Percentiles rank a stretch among this genome's conserved stretches.
These are phyloP conservation scores for Cyprinella venusta DNA, from an alignment of 2,797 vertebrate genomes.

Conservation along the genomic window DNA sequence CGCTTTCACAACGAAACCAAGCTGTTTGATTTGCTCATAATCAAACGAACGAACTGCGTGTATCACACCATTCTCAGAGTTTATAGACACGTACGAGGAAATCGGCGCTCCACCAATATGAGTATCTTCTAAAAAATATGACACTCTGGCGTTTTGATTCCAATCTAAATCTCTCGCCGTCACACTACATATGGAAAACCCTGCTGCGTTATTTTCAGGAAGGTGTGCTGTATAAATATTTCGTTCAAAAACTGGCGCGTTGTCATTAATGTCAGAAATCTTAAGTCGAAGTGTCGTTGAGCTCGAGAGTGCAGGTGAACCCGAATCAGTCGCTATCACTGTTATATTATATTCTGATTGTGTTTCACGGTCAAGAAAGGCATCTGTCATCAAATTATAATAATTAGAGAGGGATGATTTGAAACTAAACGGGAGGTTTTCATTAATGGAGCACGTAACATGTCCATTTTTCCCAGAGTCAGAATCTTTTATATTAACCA, in stretches of 20 bases:
- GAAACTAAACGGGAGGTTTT: slow-evolving; percentile 65
- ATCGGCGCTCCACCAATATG: slow-evolving; percentile 53
- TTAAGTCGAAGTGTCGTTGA: slow-evolving; percentile 63
- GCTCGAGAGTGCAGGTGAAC: slow-evolving; percentile 65
- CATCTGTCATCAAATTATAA: slow-evolving; percentile 67
- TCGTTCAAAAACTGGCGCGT: slow-evolving; percentile 44
- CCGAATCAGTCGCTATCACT: slow-evolving; percentile 67
- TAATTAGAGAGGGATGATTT: slow-evolving; percentile 68
- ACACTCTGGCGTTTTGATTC: slow-evolving; percentile 68
- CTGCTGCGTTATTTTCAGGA: slow-evolving; percentile 71
- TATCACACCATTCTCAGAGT: slow-evolving; percentile 57
- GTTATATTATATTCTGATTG: slow-evolving; percentile 70
- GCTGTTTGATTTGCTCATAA: slow-evolving; percentile 68
- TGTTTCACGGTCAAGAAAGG: slow-evolving; percentile 68
- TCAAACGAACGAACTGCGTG: slow-evolving; percentile 64
- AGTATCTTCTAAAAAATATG: slow-evolving; percentile 62
- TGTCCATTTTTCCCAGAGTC: slow-evolving; percentile 72
- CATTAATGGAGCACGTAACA: slow-evolving; percentile 62
- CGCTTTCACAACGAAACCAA: slow-evolving; percentile 65
- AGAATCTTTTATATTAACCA: slow-evolving; percentile 70
- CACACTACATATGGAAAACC: slow-evolving; percentile 67
- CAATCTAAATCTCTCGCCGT: slow-evolving; percentile 69
- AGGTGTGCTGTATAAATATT: slow-evolving; percentile 64
- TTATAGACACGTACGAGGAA: slow-evolving; percentile 66
- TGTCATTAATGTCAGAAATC: slow-evolving; percentile 70